These are phyloP conservation scores for Myathropa florea DNA, from an alignment of 2,888 invertebrate species.

Conservation along the genomic window DNA sequence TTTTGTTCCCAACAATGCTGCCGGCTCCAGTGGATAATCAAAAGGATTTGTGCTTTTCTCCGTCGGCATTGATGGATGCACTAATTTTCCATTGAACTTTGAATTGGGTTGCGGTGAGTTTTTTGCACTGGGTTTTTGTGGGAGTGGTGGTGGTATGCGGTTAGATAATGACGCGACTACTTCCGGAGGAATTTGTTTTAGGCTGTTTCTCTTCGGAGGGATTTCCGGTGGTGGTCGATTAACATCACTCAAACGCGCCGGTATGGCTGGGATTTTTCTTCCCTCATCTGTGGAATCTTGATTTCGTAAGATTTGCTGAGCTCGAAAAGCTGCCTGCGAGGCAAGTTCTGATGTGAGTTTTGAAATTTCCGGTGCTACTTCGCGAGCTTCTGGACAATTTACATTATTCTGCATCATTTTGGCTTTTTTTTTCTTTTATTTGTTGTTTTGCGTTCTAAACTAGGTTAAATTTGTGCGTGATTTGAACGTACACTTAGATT, in stretches of 20 bases:
- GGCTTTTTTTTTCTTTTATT: constrained; percentile 8
- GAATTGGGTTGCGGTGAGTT: constrained; percentile 77
- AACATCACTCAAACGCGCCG: constrained; percentile 77
- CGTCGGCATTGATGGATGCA: constrained; percentile 66
- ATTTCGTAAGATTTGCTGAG: constrained; percentile 78
- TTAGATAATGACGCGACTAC: constrained; percentile 32
- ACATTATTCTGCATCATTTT: constrained; percentile 73
- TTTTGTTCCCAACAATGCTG: constrained; percentile 34
- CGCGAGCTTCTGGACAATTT: constrained; percentile 72
- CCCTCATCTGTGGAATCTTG: constrained; percentile 76
- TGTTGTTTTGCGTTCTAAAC: not conserved
- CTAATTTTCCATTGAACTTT: constrained; percentile 78
- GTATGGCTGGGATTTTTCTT: constrained; percentile 79
- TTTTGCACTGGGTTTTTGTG: constrained; percentile 79
- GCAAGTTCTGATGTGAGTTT: constrained; percentile 80
- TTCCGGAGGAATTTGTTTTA: constrained; percentile 78
- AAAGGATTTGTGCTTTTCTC: constrained; percentile 79
- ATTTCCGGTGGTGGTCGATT: constrained; percentile 79
- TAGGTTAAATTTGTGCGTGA: constrained; percentile 50
- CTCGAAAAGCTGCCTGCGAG: constrained; percentile 80
- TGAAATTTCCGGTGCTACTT: constrained; percentile 79
- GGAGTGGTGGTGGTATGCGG: constrained; percentile 78
- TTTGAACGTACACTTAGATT: constrained; percentile 12
- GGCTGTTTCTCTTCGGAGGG: constrained; percentile 80
- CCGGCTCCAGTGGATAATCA: constrained; percentile 69